Conservation (phyloP, 2,113 vertebrate genomes). For the Rostratula benghalensis region DNA sequence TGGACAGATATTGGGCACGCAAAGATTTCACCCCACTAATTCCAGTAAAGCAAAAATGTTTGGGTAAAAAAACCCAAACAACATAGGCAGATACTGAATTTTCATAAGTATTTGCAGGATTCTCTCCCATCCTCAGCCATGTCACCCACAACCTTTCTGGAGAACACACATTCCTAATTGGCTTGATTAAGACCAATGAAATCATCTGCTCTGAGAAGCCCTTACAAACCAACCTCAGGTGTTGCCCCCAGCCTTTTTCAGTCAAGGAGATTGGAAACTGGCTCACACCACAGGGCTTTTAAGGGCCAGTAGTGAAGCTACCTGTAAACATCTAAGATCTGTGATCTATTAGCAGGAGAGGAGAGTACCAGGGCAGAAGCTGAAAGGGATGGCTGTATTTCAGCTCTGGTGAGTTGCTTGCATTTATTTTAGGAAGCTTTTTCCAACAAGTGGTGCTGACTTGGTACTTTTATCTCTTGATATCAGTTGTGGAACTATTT, state of each 20-base stretch:
- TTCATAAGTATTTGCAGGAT: background rate
- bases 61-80: background rate
- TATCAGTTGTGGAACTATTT: background rate
- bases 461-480: background rate
- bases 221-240: background rate
- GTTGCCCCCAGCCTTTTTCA: background rate
- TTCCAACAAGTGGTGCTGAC: background rate
- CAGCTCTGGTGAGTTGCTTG: background rate
- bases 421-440: background rate
- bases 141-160: background rate
- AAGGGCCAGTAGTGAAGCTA: background rate
- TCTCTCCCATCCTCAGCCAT: background rate
- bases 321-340: fast-evolving
- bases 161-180: background rate
- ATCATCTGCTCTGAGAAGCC: background rate
- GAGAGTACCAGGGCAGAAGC: fast-evolving
- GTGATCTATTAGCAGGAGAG: fast-evolving
- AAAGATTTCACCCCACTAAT: background rate
- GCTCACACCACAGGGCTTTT: background rate
- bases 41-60: background rate
- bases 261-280: background rate
- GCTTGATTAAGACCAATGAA: background rate
- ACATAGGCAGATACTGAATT: background rate
- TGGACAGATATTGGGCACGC: background rate
- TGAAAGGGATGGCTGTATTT: fast-evolving